A percentile compares a stretch with the other conserved stretches of the same genome.
These are phyloP conservation scores for Tetramorium alpestre DNA, from an alignment of 1,140 invertebrate species.

Conservation along the genomic window DNA sequence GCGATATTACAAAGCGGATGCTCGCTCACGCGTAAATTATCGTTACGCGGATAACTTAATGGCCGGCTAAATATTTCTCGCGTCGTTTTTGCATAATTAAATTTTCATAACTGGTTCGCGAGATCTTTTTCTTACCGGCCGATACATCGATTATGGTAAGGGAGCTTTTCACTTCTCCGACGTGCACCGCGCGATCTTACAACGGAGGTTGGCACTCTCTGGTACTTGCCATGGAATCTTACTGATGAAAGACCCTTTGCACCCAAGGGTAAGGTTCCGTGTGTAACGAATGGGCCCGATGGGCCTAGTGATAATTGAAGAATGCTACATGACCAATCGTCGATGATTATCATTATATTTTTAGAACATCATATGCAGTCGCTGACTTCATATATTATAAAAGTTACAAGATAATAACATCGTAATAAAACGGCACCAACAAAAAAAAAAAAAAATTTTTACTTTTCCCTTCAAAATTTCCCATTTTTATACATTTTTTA, in stretches of 20 bases:
- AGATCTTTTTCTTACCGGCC: slow-evolving; percentile 7
- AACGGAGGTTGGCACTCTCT: background rate
- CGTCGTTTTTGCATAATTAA: slow-evolving; percentile 52
- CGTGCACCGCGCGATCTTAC: slow-evolving; percentile 38
- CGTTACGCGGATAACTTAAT: slow-evolving; percentile 42
- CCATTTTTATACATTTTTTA: background rate
- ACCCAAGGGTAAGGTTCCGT: background rate
- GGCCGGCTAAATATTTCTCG: slow-evolving; percentile 45
- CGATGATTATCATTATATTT: background rate
- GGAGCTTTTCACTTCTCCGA: background rate
- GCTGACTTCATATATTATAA: background rate
- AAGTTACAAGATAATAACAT: background rate
- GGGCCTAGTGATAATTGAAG: background rate
- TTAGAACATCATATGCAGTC: background rate
- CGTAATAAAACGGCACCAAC: background rate
- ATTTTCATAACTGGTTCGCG: slow-evolving; percentile 55
- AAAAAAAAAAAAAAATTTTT: background rate
- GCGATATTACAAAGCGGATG: slow-evolving; percentile 38
- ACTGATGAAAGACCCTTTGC: background rate
- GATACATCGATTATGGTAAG: background rate
- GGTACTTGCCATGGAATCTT: background rate
- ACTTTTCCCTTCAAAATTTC: background rate
- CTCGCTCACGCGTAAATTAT: slow-evolving; percentile 39
- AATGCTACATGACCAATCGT: slow-evolving; percentile 22
- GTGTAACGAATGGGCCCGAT: background rate